phyloP scores from a whole-genome alignment of 2,797 vertebrate species.

The Rachycentron canadum region DNA sequence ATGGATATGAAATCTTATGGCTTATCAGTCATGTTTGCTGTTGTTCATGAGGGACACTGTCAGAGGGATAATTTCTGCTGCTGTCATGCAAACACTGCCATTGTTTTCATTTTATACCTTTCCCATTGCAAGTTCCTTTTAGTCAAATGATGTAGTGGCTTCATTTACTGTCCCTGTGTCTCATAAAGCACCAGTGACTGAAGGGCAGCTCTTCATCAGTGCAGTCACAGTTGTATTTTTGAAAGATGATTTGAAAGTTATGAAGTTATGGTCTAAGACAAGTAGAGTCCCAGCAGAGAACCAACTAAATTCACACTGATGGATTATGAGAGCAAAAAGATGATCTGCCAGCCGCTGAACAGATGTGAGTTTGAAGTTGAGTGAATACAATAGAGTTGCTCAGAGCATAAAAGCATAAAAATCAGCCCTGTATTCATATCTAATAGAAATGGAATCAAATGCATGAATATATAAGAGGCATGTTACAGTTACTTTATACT shows the following conservation, averaged over 20 bases:
- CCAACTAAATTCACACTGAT: slow-evolving; percentile 8
- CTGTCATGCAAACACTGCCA: not conserved
- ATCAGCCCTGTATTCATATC: not conserved
- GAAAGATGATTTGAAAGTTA: slow-evolving; percentile 12
- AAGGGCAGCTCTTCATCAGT: slow-evolving; percentile 5
- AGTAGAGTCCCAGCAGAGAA: slow-evolving; percentile 8
- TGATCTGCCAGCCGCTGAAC: slow-evolving; percentile 18
- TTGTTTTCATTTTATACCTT: slow-evolving; percentile 1
- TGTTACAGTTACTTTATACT: not conserved
- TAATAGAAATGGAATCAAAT: slow-evolving; percentile 11
- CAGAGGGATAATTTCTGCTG: slow-evolving; percentile 6
- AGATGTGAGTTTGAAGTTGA: slow-evolving; percentile 16
- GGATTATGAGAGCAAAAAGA: slow-evolving; percentile 18
- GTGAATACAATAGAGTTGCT: not conserved
- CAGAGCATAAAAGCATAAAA: not conserved
- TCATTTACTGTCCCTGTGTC: not conserved
- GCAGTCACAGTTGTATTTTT: slow-evolving; percentile 8
- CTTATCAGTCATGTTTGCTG: slow-evolving; percentile 35
- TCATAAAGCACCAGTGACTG: slow-evolving; percentile 15
- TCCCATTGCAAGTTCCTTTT: not conserved
- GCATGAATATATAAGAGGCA: not conserved
- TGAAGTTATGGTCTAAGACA: slow-evolving; percentile 21
- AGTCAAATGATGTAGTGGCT: not conserved
- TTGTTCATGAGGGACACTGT: not conserved
- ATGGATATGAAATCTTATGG: slow-evolving; percentile 14